These are phyloP conservation scores for Colostygia pectinataria DNA, from an alignment of 2,888 invertebrate species.

Conservation along the genomic window DNA sequence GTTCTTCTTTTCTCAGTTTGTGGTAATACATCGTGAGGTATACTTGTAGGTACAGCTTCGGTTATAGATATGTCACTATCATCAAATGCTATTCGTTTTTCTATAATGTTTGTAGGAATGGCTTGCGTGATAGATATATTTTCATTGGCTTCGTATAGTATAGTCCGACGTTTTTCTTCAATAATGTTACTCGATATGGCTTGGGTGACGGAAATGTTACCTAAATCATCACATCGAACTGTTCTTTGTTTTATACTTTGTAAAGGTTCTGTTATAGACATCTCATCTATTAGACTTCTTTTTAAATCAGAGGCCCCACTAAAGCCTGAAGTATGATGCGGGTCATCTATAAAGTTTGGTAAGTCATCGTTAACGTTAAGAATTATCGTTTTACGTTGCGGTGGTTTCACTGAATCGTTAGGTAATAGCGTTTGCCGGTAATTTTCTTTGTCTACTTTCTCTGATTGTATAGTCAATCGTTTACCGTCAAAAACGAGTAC, in stretches of 20 bases:
- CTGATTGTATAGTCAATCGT: constrained; percentile 55
- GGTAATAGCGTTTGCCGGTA: constrained; percentile 40
- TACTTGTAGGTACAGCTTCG: constrained; percentile 32
- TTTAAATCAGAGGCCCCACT: constrained; percentile 13
- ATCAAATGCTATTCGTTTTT: constrained; percentile 17
- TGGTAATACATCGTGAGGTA: constrained; percentile 12
- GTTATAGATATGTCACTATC: constrained; percentile 41
- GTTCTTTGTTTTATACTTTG: constrained; percentile 25
- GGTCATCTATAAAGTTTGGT: constrained; percentile 55
- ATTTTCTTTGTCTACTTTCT: constrained; percentile 36
- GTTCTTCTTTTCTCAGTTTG: constrained; percentile 30
- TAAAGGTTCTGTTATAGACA: constrained; percentile 19
- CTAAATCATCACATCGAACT: constrained; percentile 31
- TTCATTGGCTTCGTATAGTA: constrained; percentile 28
- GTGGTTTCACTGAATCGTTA: constrained; percentile 29
- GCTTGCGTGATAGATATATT: constrained; percentile 37
- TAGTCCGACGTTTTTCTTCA: constrained; percentile 23
- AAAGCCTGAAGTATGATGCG: constrained; percentile 25
- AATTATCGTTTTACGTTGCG: constrained; percentile 59
- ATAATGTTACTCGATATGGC: constrained; percentile 29
- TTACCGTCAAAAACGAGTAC: constrained; percentile 72
- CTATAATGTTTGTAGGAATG: constrained; percentile 16
- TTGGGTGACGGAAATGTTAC: constrained; percentile 44
- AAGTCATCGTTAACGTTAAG: constrained; percentile 62
- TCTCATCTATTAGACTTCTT: constrained; percentile 17